Conservation (phyloP, 92 coral and sea anemone species). For the Plumapathes pennacea region DNA sequence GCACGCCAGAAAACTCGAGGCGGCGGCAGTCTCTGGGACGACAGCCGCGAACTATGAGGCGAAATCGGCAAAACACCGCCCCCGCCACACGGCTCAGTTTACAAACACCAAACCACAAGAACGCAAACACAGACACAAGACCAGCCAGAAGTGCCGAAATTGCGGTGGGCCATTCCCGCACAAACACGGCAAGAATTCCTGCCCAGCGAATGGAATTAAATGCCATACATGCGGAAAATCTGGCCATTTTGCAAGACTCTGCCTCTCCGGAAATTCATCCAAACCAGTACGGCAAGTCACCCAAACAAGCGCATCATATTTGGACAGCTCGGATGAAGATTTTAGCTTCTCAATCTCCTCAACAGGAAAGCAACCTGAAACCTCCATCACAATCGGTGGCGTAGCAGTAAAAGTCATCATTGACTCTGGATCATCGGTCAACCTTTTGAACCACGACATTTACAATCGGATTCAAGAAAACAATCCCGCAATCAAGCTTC, state of each 20-base stretch:
- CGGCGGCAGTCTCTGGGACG: neutral
- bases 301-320: neutral
- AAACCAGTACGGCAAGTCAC: neutral
- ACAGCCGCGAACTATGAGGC: neutral
- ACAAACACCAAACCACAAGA: neutral
- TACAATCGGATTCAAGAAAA: conserved; percentile 1
- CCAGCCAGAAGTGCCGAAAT: conserved; percentile 1
- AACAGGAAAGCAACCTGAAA: conserved; percentile 27
- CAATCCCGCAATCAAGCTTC: neutral
- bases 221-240: conserved; percentile 7
- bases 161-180: conserved; percentile 31
- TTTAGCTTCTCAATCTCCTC: conserved; percentile 8
- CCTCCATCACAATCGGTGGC: conserved; percentile 1
- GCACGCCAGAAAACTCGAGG: too few relatives aligned
- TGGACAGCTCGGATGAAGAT: conserved; percentile 26
- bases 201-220: conserved; percentile 17
- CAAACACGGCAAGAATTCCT: conserved; percentile 14
- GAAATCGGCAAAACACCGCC: neutral
- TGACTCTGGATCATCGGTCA: conserved; percentile 52
- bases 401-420: conserved; percentile 21
- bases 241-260: conserved; percentile 2
- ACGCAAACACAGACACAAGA: neutral
- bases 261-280: neutral
- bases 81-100: neutral
- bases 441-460: conserved; percentile 9